These are phyloP conservation scores for Megalurothrips usitatus DNA, from an alignment of 2,888 invertebrate genomes.

Conservation along the genomic window DNA sequence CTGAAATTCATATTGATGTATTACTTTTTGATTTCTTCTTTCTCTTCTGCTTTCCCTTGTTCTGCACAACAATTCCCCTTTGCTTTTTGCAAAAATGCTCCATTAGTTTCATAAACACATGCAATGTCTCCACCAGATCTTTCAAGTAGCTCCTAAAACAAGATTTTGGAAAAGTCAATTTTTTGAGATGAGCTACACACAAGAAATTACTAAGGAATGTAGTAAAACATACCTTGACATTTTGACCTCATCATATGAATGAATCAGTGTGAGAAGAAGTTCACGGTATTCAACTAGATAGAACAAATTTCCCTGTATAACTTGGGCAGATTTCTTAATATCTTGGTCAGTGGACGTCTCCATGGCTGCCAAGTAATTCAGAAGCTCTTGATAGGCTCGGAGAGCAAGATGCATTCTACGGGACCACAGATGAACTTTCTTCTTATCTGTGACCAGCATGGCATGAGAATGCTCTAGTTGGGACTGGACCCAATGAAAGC, in stretches of 20 bases:
- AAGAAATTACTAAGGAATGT: constrained; percentile 27
- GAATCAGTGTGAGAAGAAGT: constrained; percentile 52
- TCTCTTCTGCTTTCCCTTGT: constrained; percentile 48
- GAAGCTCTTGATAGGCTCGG: constrained; percentile 72
- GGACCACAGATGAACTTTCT: constrained; percentile 76
- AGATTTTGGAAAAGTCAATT: constrained; percentile 30
- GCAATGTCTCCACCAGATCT: constrained; percentile 84
- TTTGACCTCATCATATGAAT: constrained; percentile 72
- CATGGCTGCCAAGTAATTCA: constrained; percentile 77
- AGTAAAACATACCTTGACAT: constrained; percentile 67
- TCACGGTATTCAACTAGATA: constrained; percentile 94
- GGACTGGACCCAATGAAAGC: constrained; percentile 92
- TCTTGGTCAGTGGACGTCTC: constrained; percentile 66
- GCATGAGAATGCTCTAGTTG: constrained; percentile 82
- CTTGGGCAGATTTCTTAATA: constrained; percentile 73
- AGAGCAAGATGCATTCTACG: constrained; percentile 80
- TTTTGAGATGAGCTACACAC: neutral
- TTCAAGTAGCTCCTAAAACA: constrained; percentile 67
- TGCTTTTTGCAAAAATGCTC: constrained; percentile 57
- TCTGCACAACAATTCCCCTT: constrained; percentile 64
- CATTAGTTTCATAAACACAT: constrained; percentile 86
- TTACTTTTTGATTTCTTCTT: constrained; percentile 52
- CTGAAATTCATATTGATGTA: neutral
- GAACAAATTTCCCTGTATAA: constrained; percentile 86
- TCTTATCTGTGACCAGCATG: constrained; percentile 81